Percentiles rank a stretch among this genome's conserved stretches.
Conservation (phyloP, 2,797 vertebrate genomes). For the Mus caroli region DNA sequence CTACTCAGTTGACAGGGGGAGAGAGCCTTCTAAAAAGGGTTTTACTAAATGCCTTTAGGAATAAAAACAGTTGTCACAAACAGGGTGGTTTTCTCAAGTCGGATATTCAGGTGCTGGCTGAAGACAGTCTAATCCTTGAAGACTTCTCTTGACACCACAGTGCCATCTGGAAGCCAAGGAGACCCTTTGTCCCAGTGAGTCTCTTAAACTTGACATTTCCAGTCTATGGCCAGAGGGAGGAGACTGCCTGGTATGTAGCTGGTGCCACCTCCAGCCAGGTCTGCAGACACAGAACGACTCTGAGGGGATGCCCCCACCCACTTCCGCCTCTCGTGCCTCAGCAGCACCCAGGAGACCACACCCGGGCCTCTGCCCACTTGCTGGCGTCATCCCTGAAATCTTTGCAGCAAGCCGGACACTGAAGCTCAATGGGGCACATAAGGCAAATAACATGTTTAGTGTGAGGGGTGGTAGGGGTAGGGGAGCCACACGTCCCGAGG, state of each 20-base stretch:
- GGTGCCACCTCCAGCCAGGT: neutral
- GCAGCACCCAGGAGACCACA: slow-evolving; percentile 12
- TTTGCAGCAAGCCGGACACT: slow-evolving; percentile 77
- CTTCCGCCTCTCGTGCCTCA: slow-evolving; percentile 72
- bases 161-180: slow-evolving; percentile 46
- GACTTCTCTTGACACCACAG: slow-evolving; percentile 52
- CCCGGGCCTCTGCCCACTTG: slow-evolving; percentile 42
- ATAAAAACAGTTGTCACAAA: slow-evolving; percentile 78
- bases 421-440: slow-evolving; percentile 85
- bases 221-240: slow-evolving; percentile 3
- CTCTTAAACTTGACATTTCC: slow-evolving; percentile 44
- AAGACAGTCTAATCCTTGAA: slow-evolving; percentile 64
- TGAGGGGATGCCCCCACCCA: slow-evolving; percentile 20
- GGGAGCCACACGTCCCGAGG: slow-evolving; percentile 69
- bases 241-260: slow-evolving; percentile 6
- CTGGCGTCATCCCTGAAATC: slow-evolving; percentile 80
- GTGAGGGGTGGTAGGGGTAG: slow-evolving; percentile 74
- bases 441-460: slow-evolving; percentile 89
- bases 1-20: slow-evolving; percentile 49
- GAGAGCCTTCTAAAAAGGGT: slow-evolving; percentile 71
- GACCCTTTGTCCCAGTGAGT: neutral
- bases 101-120: slow-evolving; percentile 26
- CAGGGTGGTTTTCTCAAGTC: slow-evolving; percentile 67
- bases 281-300: slow-evolving; percentile 32
- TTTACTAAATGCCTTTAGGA: slow-evolving; percentile 72